Evolutionary conservation across 1,140 invertebrate species (phyloP), one percentile per base, ranked within the genome.

Genomic region (Apis laboriosa): DNA sequence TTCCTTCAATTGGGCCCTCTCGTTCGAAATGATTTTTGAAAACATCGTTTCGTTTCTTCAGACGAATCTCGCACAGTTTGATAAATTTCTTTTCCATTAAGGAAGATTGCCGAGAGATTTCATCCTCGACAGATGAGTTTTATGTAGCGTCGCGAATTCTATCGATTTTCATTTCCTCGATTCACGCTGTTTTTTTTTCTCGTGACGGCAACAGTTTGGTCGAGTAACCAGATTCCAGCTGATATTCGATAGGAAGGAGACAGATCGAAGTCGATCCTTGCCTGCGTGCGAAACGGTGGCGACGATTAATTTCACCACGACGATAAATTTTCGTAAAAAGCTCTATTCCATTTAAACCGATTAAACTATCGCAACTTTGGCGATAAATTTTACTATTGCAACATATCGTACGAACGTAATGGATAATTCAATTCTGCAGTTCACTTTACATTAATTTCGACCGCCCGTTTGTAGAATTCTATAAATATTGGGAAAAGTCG

Each of bases 1-100:
- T 49, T 60, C 71, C 78, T 61, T 71, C 75, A 82, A 82, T 82
- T 82, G 68, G 73, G 2, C 34, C 73, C 53, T 60, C 19, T n/a
- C 43, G 63, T 60, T 82, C 80, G 80, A 34, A 34, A 82, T 77
- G 67, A 68, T 79, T 68, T 68, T 79, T 53, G 77, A 63, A 79
- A 79, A 43, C 0, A 67, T 72, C 77, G 9, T 49, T 49, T 53
- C 67, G 68, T 61, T 12, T 24, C 24, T 56, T 43, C 1, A 17
- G 34, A 43, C 34, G 77, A 61, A 56, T 34, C 77, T 79, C 61
- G 71, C 4, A n/a, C 34, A 71, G 55, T 78, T 78, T 58, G 68
- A 79, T 79, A 63, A 79, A 72, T 79, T 70, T 61, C 55, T n/a
- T n/a, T 9, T 13, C n/a, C 56, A 24, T 53, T 3, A 5, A 21